phyloP scores from a whole-genome alignment of 2,113 vertebrate species.

The Bos indicus region DNA sequence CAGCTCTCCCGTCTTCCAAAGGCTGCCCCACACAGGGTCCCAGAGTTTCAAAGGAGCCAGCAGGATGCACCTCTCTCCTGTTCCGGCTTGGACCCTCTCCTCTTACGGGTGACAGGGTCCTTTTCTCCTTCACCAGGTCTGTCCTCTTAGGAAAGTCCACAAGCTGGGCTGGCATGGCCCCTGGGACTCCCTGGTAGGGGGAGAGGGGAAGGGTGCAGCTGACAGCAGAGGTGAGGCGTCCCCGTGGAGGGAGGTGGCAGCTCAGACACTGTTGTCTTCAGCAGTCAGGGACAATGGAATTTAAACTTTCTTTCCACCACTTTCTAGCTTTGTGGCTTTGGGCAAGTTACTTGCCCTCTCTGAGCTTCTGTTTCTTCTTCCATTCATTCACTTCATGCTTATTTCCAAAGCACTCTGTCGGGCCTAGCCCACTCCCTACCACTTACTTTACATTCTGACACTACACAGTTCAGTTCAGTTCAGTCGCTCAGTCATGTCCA shows the following conservation, averaged over 20 bases:
- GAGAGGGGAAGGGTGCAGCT: fast-evolving
- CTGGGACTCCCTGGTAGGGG: background rate
- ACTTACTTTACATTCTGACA: background rate
- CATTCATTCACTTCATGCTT: background rate
- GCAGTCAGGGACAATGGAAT: background rate
- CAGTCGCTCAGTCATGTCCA: too few species aligned
- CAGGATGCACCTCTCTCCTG: background rate
- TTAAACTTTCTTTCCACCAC: background rate
- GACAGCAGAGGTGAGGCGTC: background rate
- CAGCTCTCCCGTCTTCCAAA: background rate
- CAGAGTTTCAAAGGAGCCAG: background rate
- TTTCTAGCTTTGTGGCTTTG: background rate
- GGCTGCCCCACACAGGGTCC: background rate
- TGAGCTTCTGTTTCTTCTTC: background rate
- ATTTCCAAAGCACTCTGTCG: background rate
- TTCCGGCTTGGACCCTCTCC: background rate
- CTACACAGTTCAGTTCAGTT: too few species aligned
- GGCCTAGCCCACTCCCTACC: fast-evolving
- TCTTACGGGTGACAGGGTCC: background rate
- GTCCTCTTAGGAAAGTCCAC: background rate
- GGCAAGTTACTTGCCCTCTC: background rate
- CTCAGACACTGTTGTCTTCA: background rate
- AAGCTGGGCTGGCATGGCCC: background rate
- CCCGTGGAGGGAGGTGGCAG: background rate
- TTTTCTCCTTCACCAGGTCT: background rate